Evolutionary conservation across 2,113 vertebrate species (phyloP).

Genomic region (Glaucomys volans): DNA sequence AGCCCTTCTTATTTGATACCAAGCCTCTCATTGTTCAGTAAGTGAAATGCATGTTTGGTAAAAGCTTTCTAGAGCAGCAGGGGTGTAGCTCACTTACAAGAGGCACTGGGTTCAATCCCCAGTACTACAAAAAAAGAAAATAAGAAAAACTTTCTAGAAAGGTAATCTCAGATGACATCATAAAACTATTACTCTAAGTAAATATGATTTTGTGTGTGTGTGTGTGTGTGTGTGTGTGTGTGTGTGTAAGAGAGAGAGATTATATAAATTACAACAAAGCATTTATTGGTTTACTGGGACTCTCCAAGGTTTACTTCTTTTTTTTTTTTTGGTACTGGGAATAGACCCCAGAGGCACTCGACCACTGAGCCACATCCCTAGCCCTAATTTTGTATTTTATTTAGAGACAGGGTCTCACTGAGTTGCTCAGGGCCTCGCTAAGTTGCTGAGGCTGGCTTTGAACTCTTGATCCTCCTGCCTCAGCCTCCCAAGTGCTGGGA

Average conservation of each 20-base stretch:
- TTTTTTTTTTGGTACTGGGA: too few relatives aligned
- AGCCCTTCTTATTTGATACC: slow-evolving; percentile 95
- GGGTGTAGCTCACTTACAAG: not conserved
- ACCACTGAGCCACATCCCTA: too few relatives aligned
- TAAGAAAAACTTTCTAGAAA: not conserved
- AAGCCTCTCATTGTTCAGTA: slow-evolving; percentile 97
- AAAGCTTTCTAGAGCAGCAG: not conserved
- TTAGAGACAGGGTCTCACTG: too few relatives aligned
- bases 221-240: not conserved
- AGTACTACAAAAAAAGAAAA: not conserved
- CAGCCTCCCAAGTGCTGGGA: too few relatives aligned
- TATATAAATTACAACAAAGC: not conserved
- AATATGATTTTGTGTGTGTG: not conserved
- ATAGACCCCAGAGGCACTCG: too few relatives aligned
- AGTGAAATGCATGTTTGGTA: slow-evolving; percentile 83
- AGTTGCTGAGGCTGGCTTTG: too few relatives aligned
- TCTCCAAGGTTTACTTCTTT: not conserved
- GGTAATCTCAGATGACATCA: not conserved
- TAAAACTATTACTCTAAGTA: not conserved
- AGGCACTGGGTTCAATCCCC: not conserved
- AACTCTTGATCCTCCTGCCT: too few relatives aligned
- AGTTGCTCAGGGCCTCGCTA: too few relatives aligned
- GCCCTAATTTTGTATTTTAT: too few relatives aligned
- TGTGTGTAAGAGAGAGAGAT: not conserved
- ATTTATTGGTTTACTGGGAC: not conserved